Percentiles rank a stretch among this genome's conserved stretches.
phyloP scores from a whole-genome alignment of 1,140 invertebrate species.

The Drosophila murphyi region DNA sequence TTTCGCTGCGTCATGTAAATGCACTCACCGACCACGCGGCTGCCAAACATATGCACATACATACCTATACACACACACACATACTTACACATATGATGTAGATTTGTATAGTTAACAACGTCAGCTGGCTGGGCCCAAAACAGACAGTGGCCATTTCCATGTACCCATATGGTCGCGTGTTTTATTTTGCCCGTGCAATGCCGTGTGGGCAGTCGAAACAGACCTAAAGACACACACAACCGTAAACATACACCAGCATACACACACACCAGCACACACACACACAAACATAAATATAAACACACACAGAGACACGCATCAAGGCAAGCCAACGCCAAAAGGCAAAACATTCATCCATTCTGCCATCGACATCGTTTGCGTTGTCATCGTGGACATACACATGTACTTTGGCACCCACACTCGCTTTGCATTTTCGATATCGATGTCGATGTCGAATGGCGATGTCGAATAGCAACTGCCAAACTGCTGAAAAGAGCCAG shows the following conservation, averaged over 20 bases:
- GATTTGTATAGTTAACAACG: constrained; percentile 26
- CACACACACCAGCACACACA: background rate
- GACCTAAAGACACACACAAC: background rate
- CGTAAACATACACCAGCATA: background rate
- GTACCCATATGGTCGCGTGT: constrained; percentile 41
- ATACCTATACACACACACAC: background rate
- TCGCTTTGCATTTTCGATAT: constrained; percentile 45
- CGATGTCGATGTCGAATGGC: constrained; percentile 19
- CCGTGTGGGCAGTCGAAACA: constrained; percentile 22
- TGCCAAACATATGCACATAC: background rate
- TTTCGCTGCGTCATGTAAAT: constrained; percentile 80
- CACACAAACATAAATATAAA: constrained; percentile 10
- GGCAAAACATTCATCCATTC: constrained; percentile 48
- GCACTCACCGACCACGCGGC: constrained; percentile 57
- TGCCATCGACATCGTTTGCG: constrained; percentile 56
- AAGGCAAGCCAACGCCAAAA: constrained; percentile 60
- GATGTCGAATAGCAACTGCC: constrained; percentile 17
- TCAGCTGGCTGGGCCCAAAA: constrained; percentile 31
- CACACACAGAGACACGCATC: constrained; percentile 1
- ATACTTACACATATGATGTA: background rate
- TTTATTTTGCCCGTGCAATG: constrained; percentile 14
- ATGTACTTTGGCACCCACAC: constrained; percentile 77
- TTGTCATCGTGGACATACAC: constrained; percentile 71
- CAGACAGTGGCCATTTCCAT: constrained; percentile 46
- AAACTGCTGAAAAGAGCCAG: constrained; percentile 7